Evolutionary conservation across 2,113 vertebrate genomes (phyloP).

Genomic region (Dicerorhinus sumatrensis): DNA sequence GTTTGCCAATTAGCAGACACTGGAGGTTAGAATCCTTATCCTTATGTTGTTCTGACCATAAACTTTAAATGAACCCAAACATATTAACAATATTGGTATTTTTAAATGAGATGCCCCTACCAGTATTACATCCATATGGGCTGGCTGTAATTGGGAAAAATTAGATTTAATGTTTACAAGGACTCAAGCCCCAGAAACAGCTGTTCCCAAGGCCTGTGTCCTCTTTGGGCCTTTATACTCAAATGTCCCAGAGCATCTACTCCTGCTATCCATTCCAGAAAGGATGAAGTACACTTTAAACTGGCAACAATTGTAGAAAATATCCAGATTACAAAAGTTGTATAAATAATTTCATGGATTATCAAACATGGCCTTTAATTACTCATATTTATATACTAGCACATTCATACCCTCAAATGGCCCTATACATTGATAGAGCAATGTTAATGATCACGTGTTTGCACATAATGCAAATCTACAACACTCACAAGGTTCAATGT

Average conservation of each 20-base stretch:
- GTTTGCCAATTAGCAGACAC: conserved; percentile 29
- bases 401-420: neutral
- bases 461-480: neutral
- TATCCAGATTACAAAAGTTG: conserved; percentile 10
- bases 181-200: conserved; percentile 12
- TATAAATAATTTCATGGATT: conserved; percentile 38
- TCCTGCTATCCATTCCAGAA: neutral
- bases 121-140: conserved; percentile 70
- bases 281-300: neutral
- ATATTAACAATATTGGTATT: conserved; percentile 59
- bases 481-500: neutral
- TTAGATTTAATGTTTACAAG: conserved; percentile 68
- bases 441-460: conserved; percentile 32
- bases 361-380: conserved; percentile 22
- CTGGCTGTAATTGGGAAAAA: conserved; percentile 66
- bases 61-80: conserved; percentile 69
- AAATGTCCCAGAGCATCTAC: conserved; percentile 24
- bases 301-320: conserved; percentile 16
- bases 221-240: conserved; percentile 33
- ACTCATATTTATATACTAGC: neutral
- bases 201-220: conserved; percentile 38
- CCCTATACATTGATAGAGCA: neutral
- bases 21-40: conserved; percentile 7
- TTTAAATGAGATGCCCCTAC: conserved; percentile 57
- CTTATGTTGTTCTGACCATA: conserved; percentile 41